phyloP scores from a whole-genome alignment of 2,797 vertebrate species.

The Neosilurus mollespiculum region DNA sequence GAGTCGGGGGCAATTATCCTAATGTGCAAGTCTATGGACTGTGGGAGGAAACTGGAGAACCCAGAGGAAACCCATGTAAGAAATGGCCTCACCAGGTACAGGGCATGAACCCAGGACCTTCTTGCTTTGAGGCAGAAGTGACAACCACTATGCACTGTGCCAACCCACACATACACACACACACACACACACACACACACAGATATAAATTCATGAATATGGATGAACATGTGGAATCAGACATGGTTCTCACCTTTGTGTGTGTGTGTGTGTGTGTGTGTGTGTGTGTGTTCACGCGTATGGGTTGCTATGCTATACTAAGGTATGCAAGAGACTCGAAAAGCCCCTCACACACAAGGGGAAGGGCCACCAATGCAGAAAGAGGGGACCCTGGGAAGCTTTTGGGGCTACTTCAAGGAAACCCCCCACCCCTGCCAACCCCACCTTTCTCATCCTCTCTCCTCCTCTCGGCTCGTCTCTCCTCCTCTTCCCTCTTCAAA shows the following conservation, averaged over 20 bases:
- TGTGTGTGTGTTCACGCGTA: constrained; percentile 10
- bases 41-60: background rate
- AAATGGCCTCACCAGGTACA: too few relatives aligned
- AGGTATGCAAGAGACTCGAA: constrained; percentile 46
- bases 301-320: constrained; percentile 45
- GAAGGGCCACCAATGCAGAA: constrained; percentile 56
- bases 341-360: constrained; percentile 48
- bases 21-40: too few relatives aligned
- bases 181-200: too few relatives aligned
- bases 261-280: constrained; percentile 19
- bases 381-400: constrained; percentile 49
- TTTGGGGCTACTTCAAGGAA: constrained; percentile 39
- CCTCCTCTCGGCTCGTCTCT: constrained; percentile 19
- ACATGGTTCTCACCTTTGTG: background rate
- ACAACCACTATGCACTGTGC: too few relatives aligned
- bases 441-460: constrained; percentile 36
- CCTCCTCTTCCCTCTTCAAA: constrained; percentile 53
- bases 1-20: too few relatives aligned
- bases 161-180: too few relatives aligned
- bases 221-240: background rate
- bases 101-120: too few relatives aligned
- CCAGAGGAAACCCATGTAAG: background rate
- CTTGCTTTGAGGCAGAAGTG: too few relatives aligned
- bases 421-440: constrained; percentile 12
- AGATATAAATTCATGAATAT: background rate